A percentile compares a stretch with the other conserved stretches of the same genome.
These are phyloP conservation scores for Melanerpes aurifrons DNA, from an alignment of 2,113 vertebrate genomes.

Conservation along the genomic window DNA sequence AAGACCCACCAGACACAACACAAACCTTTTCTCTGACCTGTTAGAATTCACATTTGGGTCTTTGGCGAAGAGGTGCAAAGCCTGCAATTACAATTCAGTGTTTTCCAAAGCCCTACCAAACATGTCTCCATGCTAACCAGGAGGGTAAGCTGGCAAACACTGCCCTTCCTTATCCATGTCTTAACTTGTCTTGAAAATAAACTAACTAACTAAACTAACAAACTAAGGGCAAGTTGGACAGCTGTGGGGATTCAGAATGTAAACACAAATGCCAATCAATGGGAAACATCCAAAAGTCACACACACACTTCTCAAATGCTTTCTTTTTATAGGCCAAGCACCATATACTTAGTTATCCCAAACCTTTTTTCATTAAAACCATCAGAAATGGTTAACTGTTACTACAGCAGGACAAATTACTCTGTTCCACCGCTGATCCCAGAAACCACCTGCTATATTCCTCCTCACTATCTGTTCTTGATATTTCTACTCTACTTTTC, in stretches of 20 bases:
- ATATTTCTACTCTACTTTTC: conserved; percentile 5
- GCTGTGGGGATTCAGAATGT: neutral
- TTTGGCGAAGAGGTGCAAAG: conserved; percentile 16
- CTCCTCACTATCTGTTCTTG: neutral
- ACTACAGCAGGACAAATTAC: neutral
- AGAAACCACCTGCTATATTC: neutral
- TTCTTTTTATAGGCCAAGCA: neutral
- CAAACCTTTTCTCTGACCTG: neutral
- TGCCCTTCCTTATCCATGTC: conserved; percentile 4
- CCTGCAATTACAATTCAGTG: neutral
- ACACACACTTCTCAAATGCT: neutral
- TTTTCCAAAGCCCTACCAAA: neutral
- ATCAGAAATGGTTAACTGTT: neutral
- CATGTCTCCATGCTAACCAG: neutral
- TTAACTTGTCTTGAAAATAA: neutral
- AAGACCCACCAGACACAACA: conserved; percentile 22
- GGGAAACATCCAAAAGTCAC: neutral
- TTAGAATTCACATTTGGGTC: neutral
- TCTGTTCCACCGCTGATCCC: neutral
- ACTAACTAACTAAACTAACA: neutral
- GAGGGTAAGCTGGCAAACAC: conserved; percentile 2
- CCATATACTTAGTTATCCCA: conserved; percentile 11
- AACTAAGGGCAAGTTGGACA: neutral
- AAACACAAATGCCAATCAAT: neutral
- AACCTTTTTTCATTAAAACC: neutral